Evolutionary conservation across 2,888 invertebrate genomes (phyloP), one percentile per base, ranked within the genome.

Genomic region (Athalia cordata): DNA sequence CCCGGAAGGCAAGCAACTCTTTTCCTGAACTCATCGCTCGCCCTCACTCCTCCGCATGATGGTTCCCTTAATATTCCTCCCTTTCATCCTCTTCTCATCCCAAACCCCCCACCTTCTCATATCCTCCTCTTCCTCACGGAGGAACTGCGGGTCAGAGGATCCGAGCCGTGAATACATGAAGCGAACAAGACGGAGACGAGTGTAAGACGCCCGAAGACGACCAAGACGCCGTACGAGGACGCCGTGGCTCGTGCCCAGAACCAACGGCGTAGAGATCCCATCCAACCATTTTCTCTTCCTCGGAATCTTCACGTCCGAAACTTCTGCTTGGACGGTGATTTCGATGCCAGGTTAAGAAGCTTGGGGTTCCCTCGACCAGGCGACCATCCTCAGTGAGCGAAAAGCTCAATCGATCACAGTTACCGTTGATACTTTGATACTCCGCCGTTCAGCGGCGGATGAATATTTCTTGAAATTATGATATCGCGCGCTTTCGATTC

Each of bases 141-240:
- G 88, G 88, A 89, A 87, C 87, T 89, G 85, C 89, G 89, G 89
- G 89, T 88, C 89, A 88, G 87, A 88, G 89, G 87, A 86, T 88
- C 83, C 85, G 82, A 82, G 86, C 86, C 87, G 86, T 86, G 64
- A 75, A 75, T 75, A 75, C 75, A 52, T 75, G 62, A 52, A 75
- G 75, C 75, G 64, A 62, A 75, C 75, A 75, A 61, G 62, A 75
- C 75, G 75, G 47, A 75, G 62, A 64, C 75, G 75, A 75, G 75
- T 50, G 75, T 75, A 75, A 52, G 75, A 61, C 75, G 62, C 13
- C 13, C 15, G 29, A 13, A 62, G 29, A 62, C 62, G 62, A n/a
- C 55, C 55, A 55, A 55, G 55, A 55, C 62, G 13, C 9, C 62
- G 75, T 62, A 75, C 50, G 64, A 64, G 50, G 64, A 75, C 75